phyloP scores from a whole-genome alignment of 2,113 vertebrate genomes.

The Diglossa brunneiventris region DNA sequence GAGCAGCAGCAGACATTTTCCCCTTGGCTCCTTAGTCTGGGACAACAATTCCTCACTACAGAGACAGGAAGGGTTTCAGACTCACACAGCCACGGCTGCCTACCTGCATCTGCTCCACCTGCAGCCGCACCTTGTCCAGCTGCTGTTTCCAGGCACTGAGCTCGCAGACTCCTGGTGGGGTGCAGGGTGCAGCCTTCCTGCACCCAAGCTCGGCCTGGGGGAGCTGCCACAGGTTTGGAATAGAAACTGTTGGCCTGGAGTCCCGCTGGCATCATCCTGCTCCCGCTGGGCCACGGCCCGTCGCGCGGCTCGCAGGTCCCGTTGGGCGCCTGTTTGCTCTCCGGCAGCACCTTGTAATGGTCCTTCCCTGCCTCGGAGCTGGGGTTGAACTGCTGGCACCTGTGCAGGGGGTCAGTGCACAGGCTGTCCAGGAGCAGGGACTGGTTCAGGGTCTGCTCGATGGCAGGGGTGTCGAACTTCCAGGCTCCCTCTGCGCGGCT shows the following conservation, averaged over 20 bases:
- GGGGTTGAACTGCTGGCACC: slow-evolving; percentile 73
- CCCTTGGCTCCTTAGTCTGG: neutral
- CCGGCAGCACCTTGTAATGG: slow-evolving; percentile 83
- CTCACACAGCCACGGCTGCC: neutral
- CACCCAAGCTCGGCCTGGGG: slow-evolving; percentile 75
- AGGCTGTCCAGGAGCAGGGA: slow-evolving; percentile 80
- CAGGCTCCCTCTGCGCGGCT: slow-evolving; percentile 78
- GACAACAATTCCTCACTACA: neutral
- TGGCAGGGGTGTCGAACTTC: slow-evolving; percentile 84
- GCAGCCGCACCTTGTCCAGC: slow-evolving; percentile 84
- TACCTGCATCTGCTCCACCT: slow-evolving; percentile 96
- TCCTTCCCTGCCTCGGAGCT: slow-evolving; percentile 74
- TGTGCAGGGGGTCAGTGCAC: slow-evolving; percentile 81
- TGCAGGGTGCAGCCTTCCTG: slow-evolving; percentile 73
- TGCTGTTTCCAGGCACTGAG: slow-evolving; percentile 87
- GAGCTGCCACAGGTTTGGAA: slow-evolving; percentile 62
- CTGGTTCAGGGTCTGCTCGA: slow-evolving; percentile 91
- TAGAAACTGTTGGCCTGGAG: slow-evolving; percentile 72
- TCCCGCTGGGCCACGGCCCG: slow-evolving; percentile 27
- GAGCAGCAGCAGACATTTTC: neutral
- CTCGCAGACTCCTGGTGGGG: slow-evolving; percentile 78
- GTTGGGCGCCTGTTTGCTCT: slow-evolving; percentile 67
- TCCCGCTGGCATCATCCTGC: slow-evolving; percentile 27
- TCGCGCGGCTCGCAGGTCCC: slow-evolving; percentile 70
- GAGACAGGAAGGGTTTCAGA: neutral